Conservation (phyloP, 2,797 vertebrate genomes). For the Sylvilagus floridanus region DNA sequence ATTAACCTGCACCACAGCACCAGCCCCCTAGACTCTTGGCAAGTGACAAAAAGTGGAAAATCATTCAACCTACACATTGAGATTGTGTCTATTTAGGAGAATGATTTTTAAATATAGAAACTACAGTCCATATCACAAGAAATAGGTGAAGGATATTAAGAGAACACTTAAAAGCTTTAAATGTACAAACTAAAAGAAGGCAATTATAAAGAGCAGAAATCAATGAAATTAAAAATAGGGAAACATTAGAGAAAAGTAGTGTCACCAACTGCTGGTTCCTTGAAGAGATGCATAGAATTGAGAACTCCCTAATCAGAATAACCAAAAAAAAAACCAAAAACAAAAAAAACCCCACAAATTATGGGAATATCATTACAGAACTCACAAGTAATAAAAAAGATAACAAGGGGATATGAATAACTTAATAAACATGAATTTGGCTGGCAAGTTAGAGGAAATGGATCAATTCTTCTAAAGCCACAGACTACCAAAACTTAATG, state of each 20-base stretch:
- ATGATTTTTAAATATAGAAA: slow-evolving; percentile 5
- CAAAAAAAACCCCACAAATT: not conserved
- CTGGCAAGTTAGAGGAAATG: not conserved
- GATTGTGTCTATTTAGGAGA: not conserved
- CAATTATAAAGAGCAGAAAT: not conserved
- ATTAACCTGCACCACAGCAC: no score
- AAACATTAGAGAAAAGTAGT: not conserved
- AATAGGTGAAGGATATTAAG: not conserved
- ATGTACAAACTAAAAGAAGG: not conserved
- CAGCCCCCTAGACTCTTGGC: not conserved
- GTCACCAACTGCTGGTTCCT: not conserved
- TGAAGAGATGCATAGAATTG: slow-evolving; percentile 24
- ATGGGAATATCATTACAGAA: not conserved
- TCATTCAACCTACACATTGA: not conserved
- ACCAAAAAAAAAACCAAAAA: not conserved
- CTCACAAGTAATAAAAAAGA: not conserved
- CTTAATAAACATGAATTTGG: not conserved
- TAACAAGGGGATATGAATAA: not conserved
- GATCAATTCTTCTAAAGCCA: not conserved
- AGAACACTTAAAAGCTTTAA: not conserved
- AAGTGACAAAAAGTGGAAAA: not conserved
- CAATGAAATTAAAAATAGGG: not conserved
- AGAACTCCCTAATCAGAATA: not conserved
- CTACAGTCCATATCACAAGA: not conserved
- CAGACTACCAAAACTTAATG: not conserved